phyloP scores from a whole-genome alignment of 2,888 invertebrate species.

The Heliconius ethilla region DNA sequence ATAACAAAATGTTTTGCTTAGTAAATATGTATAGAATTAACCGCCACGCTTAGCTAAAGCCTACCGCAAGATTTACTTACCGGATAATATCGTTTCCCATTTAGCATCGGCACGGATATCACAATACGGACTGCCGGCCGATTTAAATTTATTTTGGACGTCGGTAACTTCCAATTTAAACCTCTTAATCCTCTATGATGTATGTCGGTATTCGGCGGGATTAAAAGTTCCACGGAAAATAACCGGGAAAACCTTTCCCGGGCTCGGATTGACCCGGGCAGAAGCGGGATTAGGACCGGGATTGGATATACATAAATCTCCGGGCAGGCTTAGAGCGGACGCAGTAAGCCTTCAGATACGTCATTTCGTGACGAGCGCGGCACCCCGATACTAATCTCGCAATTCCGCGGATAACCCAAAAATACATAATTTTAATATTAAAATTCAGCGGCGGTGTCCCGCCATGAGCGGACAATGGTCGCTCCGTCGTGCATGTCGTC shows the following conservation, averaged over 20 bases:
- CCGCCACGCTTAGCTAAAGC: constrained; percentile 49
- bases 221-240: constrained; percentile 83
- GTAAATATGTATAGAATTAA: constrained; percentile 31
- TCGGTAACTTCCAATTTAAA: constrained; percentile 83
- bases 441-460: constrained; percentile 73
- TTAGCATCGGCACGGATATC: constrained; percentile 79
- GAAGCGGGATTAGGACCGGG: constrained; percentile 79
- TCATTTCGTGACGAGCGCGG: constrained; percentile 73
- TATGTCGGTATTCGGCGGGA: constrained; percentile 82
- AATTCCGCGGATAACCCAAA: constrained; percentile 51
- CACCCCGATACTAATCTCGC: constrained; percentile 65
- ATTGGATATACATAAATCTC: constrained; percentile 82
- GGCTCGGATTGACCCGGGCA: constrained; percentile 80
- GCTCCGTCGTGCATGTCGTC: constrained; percentile 67
- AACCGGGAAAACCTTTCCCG: constrained; percentile 82
- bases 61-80: constrained; percentile 70
- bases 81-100: constrained; percentile 77
- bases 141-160: constrained; percentile 83
- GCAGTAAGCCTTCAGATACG: constrained; percentile 80
- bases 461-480: constrained; percentile 65
- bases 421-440: constrained; percentile 76
- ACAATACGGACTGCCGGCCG: constrained; percentile 81
- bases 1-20: not conserved
- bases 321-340: constrained; percentile 75
- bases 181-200: constrained; percentile 83